These are phyloP conservation scores for Synanthedon myopaeformis DNA, from an alignment of 2,888 invertebrate genomes.

Conservation along the genomic window DNA sequence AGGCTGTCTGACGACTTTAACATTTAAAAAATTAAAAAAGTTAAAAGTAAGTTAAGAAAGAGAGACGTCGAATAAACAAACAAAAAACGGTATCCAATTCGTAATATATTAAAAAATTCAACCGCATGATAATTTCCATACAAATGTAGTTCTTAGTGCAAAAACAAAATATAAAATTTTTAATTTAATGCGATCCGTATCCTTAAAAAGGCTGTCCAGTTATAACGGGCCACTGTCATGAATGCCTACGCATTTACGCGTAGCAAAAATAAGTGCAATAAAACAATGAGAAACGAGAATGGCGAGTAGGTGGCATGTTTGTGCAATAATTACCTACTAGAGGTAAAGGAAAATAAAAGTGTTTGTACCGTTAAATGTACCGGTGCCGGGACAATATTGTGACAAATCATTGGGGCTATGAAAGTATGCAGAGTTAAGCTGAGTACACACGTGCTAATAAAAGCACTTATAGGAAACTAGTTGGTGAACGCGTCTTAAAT, in stretches of 20 bases:
- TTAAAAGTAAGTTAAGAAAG: no score
- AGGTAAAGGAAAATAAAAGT: conserved; percentile 32
- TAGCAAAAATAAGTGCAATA: background rate
- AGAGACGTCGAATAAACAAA: background rate
- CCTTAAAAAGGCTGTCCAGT: background rate
- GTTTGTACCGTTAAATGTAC: conserved; percentile 40
- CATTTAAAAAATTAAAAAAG: no score
- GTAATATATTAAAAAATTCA: background rate
- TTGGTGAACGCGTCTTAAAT: no score
- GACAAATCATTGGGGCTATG: conserved; percentile 27
- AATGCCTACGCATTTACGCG: background rate
- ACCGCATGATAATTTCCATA: conserved; percentile 5
- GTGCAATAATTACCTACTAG: conserved; percentile 25
- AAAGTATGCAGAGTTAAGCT: conserved; percentile 5
- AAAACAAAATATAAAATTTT: background rate
- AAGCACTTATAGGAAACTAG: no score
- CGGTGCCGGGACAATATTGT: conserved; percentile 23
- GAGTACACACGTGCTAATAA: background rate
- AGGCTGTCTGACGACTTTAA: no score
- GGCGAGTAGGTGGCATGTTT: conserved; percentile 2
- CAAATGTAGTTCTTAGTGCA: conserved; percentile 1
- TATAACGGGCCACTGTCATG: background rate
- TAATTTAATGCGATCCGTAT: background rate
- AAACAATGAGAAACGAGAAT: background rate
- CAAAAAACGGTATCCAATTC: background rate